Conservation (phyloP, 2,888 invertebrate species). For the Volucella bombylans region DNA sequence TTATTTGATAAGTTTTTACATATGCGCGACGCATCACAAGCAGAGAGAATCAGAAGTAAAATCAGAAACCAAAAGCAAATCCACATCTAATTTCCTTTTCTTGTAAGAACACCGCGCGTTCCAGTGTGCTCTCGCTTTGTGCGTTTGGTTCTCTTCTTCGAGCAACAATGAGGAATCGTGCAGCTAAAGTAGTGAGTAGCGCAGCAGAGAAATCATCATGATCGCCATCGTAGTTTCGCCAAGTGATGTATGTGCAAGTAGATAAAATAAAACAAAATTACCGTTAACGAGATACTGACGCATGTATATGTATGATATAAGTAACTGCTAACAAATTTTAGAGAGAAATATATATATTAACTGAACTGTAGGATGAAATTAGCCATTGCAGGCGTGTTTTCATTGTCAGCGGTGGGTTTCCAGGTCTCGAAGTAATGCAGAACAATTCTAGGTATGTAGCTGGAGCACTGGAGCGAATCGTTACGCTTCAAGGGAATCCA, state of each 20-base stretch:
- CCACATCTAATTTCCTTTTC: background rate
- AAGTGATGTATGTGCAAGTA: slow-evolving; percentile 34
- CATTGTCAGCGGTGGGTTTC: too few species aligned
- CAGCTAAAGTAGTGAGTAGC: slow-evolving; percentile 18
- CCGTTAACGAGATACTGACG: slow-evolving; percentile 52
- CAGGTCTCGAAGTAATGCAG: too few species aligned
- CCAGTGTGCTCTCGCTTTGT: slow-evolving; percentile 10
- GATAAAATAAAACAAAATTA: slow-evolving; percentile 39
- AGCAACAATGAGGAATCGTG: slow-evolving; percentile 23
- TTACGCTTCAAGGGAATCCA: too few species aligned
- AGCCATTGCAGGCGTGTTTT: background rate
- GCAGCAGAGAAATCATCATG: slow-evolving; percentile 14
- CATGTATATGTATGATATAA: slow-evolving; percentile 64
- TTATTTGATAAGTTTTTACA: slow-evolving; percentile 62
- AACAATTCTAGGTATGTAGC: too few species aligned
- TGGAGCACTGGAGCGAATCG: too few species aligned
- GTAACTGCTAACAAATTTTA: slow-evolving; percentile 60
- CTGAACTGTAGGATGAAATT: slow-evolving; percentile 55
- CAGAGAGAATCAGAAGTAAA: background rate
- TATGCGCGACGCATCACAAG: slow-evolving; percentile 28
- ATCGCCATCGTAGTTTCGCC: slow-evolving; percentile 17
- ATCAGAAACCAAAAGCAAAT: too few species aligned
- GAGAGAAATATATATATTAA: slow-evolving; percentile 63
- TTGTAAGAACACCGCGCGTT: background rate
- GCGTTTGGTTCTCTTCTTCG: background rate